Base-by-base conservation (phyloP, 2,113 vertebrate species). In the Tyrannus savana region DNA sequence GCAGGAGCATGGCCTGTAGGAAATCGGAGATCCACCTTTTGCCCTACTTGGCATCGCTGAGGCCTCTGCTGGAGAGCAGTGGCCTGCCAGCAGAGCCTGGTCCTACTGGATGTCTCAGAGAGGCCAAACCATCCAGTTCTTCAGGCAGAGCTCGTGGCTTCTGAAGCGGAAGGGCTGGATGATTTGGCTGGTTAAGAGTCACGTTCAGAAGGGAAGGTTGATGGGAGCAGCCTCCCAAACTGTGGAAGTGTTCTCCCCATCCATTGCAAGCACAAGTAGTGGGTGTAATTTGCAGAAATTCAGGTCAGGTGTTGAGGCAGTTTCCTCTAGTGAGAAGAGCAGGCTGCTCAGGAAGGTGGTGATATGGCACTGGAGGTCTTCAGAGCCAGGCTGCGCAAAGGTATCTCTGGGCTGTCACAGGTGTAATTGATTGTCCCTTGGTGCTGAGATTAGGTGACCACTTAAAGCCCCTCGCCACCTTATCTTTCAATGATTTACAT, bases 21-120 rank as follows among this genome's bases (percentile, higher is more conserved):
- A 87, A 60, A 52, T 8, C 22, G 14, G 71, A 85, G 84, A 56
- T 13, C 9, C 0, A 7, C 8, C 62, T 83, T 79, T 83, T 84
- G 62, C 82, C 64, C n/a, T 52, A 41, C 84, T 84, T 82, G 90
- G 84, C 62, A 13, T 55, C 0, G 0, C 52, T 0, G 0, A 42
- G 71, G 81, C 19, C 16, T 83, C 68, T 0, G 2, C 35, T 75
- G 87, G 73, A 62, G 53, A 2, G 0, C 2, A 0, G 67, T 41
- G 41, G 25, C 33, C 25, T 86, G 28, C 58, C 77, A 80, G 67
- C 31, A 37, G 49, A 37, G 39, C 78, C 7, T 7, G 3, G 19
- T 28, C 69, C 44, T 58, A 0, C 9, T 6, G 0, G 22, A 9
- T 68, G 35, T 53, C 68, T 50, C 24, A 6, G 25, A 3, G n/a